Conservation (phyloP, 2,888 invertebrate species). For the Scaptomyza reducta region DNA sequence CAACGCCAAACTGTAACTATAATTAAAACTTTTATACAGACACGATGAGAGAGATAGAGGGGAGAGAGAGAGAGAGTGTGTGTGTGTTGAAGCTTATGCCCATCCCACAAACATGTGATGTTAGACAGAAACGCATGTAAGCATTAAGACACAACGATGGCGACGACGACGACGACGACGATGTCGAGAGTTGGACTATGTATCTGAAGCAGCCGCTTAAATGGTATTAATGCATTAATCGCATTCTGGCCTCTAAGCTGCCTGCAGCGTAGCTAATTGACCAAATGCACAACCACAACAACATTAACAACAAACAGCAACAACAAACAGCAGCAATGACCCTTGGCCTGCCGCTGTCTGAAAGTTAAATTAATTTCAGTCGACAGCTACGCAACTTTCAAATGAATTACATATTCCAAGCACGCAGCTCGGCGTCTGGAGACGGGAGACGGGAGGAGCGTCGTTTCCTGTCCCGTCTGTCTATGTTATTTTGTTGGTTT, state of each 20-base stretch:
- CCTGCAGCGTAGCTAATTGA: conserved; percentile 64
- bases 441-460: conserved; percentile 3
- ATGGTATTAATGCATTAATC: conserved; percentile 68
- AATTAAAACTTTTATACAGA: conserved; percentile 68
- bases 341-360: conserved; percentile 21
- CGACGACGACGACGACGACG: not conserved
- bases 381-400: conserved; percentile 68
- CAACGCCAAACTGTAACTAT: conserved; percentile 62
- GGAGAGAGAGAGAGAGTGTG: not conserved
- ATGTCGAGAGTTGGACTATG: not conserved
- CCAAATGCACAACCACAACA: conserved; percentile 58
- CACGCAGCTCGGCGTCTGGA: conserved; percentile 46
- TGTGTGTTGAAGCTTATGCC: not conserved
- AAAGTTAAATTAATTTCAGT: conserved; percentile 71
- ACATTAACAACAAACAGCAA: conserved; percentile 11
- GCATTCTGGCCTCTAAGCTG: conserved; percentile 51
- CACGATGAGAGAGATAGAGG: conserved; percentile 7
- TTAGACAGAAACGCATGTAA: conserved; percentile 26
- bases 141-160: conserved; percentile 10
- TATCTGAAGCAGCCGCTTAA: conserved; percentile 36
- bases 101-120: not conserved
- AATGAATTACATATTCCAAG: conserved; percentile 76
- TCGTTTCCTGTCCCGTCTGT: not conserved
- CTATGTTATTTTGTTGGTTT: conserved; percentile 34
- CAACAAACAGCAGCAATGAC: conserved; percentile 3